These are phyloP conservation scores for Caradrina kadenii DNA, from an alignment of 2,888 invertebrate species.

Conservation along the genomic window DNA sequence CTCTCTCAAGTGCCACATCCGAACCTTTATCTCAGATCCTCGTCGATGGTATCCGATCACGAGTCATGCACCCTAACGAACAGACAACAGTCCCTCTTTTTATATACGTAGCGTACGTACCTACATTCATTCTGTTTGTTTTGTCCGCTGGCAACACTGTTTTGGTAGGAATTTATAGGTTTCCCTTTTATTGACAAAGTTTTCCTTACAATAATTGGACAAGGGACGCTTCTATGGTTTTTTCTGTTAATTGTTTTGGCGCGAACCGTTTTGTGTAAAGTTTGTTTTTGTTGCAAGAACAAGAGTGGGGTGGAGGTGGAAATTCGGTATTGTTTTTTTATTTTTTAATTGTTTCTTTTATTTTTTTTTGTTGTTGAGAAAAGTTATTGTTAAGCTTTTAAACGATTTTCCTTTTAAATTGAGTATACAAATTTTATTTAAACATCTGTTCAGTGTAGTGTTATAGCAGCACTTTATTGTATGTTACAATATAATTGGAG, in stretches of 20 bases:
- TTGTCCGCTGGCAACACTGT: constrained; percentile 75
- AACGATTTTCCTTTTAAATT: constrained; percentile 7
- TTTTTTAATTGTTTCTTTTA: constrained; percentile 5
- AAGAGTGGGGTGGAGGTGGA: constrained; percentile 14
- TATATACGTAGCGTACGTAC: constrained; percentile 69
- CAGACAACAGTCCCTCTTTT: constrained; percentile 72
- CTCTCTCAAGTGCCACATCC: constrained; percentile 69
- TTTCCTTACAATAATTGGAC: constrained; percentile 69
- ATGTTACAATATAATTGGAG: constrained; percentile 25
- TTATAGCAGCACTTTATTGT: constrained; percentile 1
- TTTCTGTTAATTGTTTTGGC: constrained; percentile 57
- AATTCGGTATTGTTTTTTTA: constrained; percentile 8
- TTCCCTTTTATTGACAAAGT: constrained; percentile 77
- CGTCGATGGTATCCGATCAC: constrained; percentile 81
- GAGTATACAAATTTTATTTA: not conserved
- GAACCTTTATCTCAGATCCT: constrained; percentile 50
- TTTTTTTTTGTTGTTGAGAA: constrained; percentile 10
- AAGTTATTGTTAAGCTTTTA: constrained; percentile 8
- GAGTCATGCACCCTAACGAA: constrained; percentile 90
- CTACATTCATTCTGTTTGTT: constrained; percentile 82
- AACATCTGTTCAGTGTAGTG: constrained; percentile 2
- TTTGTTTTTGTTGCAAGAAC: constrained; percentile 35
- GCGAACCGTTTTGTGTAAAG: constrained; percentile 50
- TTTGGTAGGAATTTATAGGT: constrained; percentile 80
- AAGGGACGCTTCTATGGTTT: constrained; percentile 65